Percentiles rank a stretch among this genome's conserved stretches.
These are phyloP conservation scores for Charina bottae DNA, from an alignment of 2,113 vertebrate genomes.

Conservation along the genomic window DNA sequence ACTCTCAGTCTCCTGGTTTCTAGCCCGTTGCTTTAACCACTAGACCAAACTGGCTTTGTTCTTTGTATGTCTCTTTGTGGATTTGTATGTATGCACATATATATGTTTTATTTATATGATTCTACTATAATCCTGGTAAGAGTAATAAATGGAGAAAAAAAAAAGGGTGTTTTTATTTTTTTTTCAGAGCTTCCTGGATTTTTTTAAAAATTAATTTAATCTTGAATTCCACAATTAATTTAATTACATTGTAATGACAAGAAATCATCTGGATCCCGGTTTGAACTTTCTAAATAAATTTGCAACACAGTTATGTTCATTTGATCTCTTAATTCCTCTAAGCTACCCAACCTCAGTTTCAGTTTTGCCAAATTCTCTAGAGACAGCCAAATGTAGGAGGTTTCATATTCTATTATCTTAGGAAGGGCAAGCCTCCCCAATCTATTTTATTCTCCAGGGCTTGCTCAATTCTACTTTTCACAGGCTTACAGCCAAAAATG, in stretches of 20 bases:
- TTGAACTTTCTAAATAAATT: neutral
- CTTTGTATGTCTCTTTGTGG: too few relatives aligned
- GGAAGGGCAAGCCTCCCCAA: slow-evolving; percentile 20
- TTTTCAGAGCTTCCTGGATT: neutral
- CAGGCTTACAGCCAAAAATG: neutral
- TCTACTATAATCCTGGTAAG: neutral
- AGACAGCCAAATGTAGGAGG: neutral
- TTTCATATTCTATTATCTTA: slow-evolving; percentile 16
- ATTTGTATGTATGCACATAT: too few relatives aligned
- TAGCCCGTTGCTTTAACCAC: too few relatives aligned
- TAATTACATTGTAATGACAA: neutral
- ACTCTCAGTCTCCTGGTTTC: too few relatives aligned
- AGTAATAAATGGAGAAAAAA: neutral
- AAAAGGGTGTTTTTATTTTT: neutral
- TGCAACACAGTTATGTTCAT: neutral
- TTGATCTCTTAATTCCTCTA: slow-evolving; percentile 5
- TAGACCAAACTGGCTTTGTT: too few relatives aligned
- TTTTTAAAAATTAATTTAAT: too few relatives aligned
- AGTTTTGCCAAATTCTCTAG: neutral
- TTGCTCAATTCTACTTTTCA: neutral
- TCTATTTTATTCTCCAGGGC: slow-evolving; percentile 18
- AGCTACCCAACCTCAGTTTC: neutral
- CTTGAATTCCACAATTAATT: neutral
- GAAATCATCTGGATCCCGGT: neutral
- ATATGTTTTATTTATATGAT: neutral